Evolutionary conservation across 2,888 invertebrate genomes (phyloP), one percentile per base, ranked within the genome.

Genomic region (Cosmia pyralina): DNA sequence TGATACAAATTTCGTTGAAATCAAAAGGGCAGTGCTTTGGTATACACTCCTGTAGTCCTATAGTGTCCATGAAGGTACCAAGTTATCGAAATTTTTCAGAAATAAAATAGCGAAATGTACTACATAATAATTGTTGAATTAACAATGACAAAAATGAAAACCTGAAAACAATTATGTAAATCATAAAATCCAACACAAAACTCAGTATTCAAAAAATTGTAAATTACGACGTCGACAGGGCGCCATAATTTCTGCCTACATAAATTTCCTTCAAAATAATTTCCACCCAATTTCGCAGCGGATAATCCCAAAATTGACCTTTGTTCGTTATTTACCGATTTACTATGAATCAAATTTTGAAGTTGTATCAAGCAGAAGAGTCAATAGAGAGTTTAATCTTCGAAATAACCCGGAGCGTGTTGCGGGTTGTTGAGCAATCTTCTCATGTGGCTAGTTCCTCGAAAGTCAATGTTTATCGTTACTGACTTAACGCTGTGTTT

Each of bases 381-480:
- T 78, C 81, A 84, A 84, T 81, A 84, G 34, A 70, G 69, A 76
- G 68, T 85, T 85, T 84, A 85, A 86, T 85, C 85, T 86, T 86
- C 34, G n/a, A 79, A 84, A 84, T 82, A 77, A 70, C 85, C 69
- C 52, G 62, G 22, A 73, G 85, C 79, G 68, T 65, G 69, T 67
- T 74, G 60, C 19, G 68, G 69, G 62, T 53, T 57, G 48, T 60
- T 67, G 63, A 57, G 48, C 68, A 75, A 71, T 69, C 80, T 79
- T 17, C 83, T 70, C 57, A 28, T 62, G 60, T 79, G 65, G 83
- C 58, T 72, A 76, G 83, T 69, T 79, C 74, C 46, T 22, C 6
- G 28, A 69, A 72, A 81, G 63, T 81, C 55, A 72, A 80, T 83
- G 69, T 81, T 83, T 75, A 83, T 66, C 28, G 65, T 44, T 53